Percentiles rank a stretch among this genome's conserved stretches.
phyloP scores from a whole-genome alignment of 2,888 invertebrate species.

The Auanema freiburgensis region DNA sequence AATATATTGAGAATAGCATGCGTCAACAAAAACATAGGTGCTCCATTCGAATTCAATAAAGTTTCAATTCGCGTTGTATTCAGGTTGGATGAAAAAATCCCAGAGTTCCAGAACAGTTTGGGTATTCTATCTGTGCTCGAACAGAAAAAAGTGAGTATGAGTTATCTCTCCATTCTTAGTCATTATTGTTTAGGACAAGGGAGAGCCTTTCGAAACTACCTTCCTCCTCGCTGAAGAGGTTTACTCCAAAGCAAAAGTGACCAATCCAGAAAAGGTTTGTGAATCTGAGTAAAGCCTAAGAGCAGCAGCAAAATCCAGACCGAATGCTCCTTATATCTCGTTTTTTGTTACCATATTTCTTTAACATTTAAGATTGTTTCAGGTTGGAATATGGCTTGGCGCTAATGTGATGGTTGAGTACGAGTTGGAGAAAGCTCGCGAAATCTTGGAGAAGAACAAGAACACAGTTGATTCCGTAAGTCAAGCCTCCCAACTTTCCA shows the following conservation, averaged over 20 bases:
- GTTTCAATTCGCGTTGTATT: constrained; percentile 2
- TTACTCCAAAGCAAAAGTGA: constrained; percentile 44
- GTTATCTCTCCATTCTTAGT: constrained; percentile 66
- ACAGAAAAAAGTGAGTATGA: constrained; percentile 27
- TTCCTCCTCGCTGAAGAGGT: constrained; percentile 49
- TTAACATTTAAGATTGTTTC: no score
- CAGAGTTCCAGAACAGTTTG: constrained; percentile 67
- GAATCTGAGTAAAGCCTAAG: no score
- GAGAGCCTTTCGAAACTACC: constrained; percentile 47
- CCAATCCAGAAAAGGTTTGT: constrained; percentile 43
- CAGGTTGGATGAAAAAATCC: constrained; percentile 44
- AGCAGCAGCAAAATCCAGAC: no score
- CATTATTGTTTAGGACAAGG: constrained; percentile 71
- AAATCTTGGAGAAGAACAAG: constrained; percentile 48
- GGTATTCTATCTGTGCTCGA: constrained; percentile 80
- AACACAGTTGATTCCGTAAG: constrained; percentile 29
- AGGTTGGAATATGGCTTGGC: constrained; percentile 54
- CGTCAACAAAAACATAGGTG: constrained; percentile 19
- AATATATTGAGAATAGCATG: constrained; percentile 43
- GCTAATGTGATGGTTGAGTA: constrained; percentile 62
- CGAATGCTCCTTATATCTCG: no score
- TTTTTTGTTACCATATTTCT: no score
- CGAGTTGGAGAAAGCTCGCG: constrained; percentile 55
- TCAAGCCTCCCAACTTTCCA: neutral
- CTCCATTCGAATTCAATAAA: no score